These are phyloP conservation scores for Heliocidaris erythrogramma DNA, from an alignment of 35 echinoderm and acorn worm species.

Conservation along the genomic window DNA sequence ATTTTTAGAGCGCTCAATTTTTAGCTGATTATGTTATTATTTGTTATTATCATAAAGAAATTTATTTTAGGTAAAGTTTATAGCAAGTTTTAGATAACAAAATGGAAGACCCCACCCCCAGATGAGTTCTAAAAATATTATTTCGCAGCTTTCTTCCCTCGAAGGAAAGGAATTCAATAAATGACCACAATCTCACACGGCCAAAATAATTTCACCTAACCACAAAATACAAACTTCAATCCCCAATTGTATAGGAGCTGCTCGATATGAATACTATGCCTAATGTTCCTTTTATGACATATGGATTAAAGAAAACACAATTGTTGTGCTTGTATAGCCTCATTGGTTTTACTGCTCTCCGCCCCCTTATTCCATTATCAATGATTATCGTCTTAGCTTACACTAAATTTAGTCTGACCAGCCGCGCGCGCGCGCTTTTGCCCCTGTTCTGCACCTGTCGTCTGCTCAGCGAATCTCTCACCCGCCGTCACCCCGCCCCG, in stretches of 20 bases:
- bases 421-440: neutral
- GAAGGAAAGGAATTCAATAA: neutral
- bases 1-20: too few relatives aligned
- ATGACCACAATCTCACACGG: neutral
- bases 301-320: conserved; percentile 3
- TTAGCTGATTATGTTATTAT: too few relatives aligned
- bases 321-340: neutral
- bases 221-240: neutral
- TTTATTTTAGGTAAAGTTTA: too few relatives aligned
- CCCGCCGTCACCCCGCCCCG: neutral
- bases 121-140: neutral
- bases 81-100: too few relatives aligned
- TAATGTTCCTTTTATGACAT: neutral
- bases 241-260: neutral
- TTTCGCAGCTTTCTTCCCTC: neutral
- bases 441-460: neutral
- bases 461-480: neutral
- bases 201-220: neutral
- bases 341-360: neutral
- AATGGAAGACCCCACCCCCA: neutral
- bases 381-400: neutral
- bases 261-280: neutral
- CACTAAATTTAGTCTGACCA: neutral
- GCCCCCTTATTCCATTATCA: neutral
- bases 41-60: too few relatives aligned